Evolutionary conservation across 2,888 invertebrate genomes (phyloP).

Genomic region (Sinelater perroti): DNA sequence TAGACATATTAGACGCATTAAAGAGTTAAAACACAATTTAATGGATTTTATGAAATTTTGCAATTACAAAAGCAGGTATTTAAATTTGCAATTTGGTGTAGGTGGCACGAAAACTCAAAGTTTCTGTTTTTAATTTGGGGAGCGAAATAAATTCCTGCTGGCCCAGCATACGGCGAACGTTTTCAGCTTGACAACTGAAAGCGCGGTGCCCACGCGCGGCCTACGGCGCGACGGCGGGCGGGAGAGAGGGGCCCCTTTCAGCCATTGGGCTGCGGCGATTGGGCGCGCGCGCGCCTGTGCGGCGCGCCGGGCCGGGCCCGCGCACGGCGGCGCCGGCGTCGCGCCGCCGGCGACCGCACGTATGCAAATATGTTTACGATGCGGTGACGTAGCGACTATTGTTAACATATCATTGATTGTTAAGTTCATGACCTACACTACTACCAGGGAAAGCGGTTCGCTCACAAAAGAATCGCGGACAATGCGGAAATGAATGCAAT

Average conservation of each 20-base stretch:
- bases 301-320: conserved; percentile 38
- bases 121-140: too few species aligned
- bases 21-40: too few species aligned
- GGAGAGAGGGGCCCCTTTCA: conserved; percentile 38
- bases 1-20: too few species aligned
- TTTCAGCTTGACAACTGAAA: too few species aligned
- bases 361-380: conserved; percentile 61
- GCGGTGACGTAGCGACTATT: conserved; percentile 59
- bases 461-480: conserved; percentile 43
- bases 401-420: conserved; percentile 62
- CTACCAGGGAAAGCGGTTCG: conserved; percentile 61
- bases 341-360: conserved; percentile 44
- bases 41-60: too few species aligned
- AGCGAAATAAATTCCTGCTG: too few species aligned
- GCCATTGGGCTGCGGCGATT: conserved; percentile 56
- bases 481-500: conserved; percentile 47
- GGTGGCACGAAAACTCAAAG: too few species aligned
- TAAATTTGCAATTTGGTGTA: too few species aligned
- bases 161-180: too few species aligned
- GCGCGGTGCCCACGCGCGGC: too few species aligned
- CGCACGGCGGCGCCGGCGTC: conserved; percentile 34
- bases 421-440: conserved; percentile 60
- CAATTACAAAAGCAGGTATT: too few species aligned
- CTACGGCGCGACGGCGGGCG: too few species aligned
- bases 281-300: conserved; percentile 51